Percentiles rank a stretch among this genome's conserved stretches.
These are phyloP conservation scores for Xerus rutilus DNA, from an alignment of 2,797 vertebrate species.

Conservation along the genomic window DNA sequence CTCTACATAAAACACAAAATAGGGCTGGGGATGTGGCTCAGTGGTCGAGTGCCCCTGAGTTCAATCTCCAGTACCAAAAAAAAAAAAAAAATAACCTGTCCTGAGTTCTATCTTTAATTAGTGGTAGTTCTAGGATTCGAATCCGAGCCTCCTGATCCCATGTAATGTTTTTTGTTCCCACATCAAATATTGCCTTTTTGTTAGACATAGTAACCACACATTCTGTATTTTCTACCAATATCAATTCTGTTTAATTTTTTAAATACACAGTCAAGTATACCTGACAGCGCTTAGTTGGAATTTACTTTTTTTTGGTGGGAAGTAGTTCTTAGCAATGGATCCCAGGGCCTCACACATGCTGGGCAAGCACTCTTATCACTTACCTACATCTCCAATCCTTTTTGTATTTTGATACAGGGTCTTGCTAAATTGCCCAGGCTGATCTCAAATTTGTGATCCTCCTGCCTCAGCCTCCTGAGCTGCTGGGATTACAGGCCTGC, in stretches of 20 bases:
- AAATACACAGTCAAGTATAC: conserved; percentile 2
- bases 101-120: conserved; percentile 44
- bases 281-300: not conserved
- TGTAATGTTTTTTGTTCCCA: not conserved
- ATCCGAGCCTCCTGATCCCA: not conserved
- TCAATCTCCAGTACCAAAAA: too few relatives aligned
- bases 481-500: not conserved
- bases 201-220: not conserved
- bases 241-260: conserved; percentile 29
- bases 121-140: conserved; percentile 40
- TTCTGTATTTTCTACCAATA: not conserved
- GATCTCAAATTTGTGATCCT: not conserved
- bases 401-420: not conserved
- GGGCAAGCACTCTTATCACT: not conserved
- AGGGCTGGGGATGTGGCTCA: too few relatives aligned
- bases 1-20: too few relatives aligned
- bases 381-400: not conserved
- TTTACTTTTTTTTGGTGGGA: not conserved
- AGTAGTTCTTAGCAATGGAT: not conserved
- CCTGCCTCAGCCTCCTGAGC: not conserved
- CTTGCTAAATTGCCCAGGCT: not conserved
- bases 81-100: conserved; percentile 23
- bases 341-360: not conserved
- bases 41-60: too few relatives aligned
- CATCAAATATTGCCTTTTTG: not conserved